Percentiles rank a stretch among this genome's conserved stretches.
phyloP scores from a whole-genome alignment of 2,888 invertebrate genomes.

The Piscicola geometra region DNA sequence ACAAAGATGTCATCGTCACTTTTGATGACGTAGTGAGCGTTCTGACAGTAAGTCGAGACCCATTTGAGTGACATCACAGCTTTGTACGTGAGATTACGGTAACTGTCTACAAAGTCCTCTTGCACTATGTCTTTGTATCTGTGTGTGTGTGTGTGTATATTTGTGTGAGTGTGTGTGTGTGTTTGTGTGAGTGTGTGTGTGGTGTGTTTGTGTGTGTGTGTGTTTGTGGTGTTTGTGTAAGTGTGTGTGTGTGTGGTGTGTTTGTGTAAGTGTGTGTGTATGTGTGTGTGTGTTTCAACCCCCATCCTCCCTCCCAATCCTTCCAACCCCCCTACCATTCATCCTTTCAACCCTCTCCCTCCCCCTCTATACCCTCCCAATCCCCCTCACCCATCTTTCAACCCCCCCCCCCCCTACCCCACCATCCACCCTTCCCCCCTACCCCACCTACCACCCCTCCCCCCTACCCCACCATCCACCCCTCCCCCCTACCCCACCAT shows the following conservation, averaged over 20 bases:
- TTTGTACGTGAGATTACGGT: slow-evolving; percentile 57
- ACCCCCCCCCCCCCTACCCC: background rate
- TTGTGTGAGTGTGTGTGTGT: background rate
- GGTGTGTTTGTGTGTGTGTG: background rate
- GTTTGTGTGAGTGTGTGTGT: background rate
- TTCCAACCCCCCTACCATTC: background rate
- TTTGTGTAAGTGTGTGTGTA: background rate
- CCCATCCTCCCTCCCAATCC: background rate
- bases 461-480: too few relatives aligned
- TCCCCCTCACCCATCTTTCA: background rate
- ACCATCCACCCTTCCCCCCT: too few relatives aligned
- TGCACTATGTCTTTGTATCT: slow-evolving; percentile 53
- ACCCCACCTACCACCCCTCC: too few relatives aligned
- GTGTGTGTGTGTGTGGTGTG: background rate
- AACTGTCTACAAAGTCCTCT: slow-evolving; percentile 55
- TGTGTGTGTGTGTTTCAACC: background rate
- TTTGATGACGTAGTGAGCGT: slow-evolving; percentile 54
- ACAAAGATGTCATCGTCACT: slow-evolving; percentile 58
- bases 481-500: too few relatives aligned
- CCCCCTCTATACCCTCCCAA: background rate
- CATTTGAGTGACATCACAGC: slow-evolving; percentile 56
- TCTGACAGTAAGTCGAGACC: slow-evolving; percentile 52
- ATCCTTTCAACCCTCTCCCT: background rate
- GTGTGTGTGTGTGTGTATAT: too few relatives aligned
- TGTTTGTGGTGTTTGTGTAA: background rate